Percentiles rank a stretch among this genome's conserved stretches.
These are phyloP conservation scores for Trichomycterus rosablanca DNA, from an alignment of 2,113 vertebrate species.

Conservation along the genomic window DNA sequence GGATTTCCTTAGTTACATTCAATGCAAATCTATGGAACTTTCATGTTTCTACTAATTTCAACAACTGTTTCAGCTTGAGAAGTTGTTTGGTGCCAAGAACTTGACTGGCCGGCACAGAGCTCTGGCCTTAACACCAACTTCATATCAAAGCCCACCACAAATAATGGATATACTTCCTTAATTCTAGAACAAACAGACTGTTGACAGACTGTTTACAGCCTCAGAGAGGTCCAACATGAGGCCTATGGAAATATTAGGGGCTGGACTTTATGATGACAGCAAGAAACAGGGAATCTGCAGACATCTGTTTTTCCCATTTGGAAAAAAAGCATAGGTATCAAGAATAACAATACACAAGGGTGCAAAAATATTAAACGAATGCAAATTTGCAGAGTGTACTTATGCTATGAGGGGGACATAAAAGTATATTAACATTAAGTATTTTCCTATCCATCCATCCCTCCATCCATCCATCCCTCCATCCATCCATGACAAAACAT, in stretches of 20 bases:
- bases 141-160: constrained; percentile 11
- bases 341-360: not conserved
- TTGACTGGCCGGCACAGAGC: no score
- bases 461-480: no score
- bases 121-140: no score
- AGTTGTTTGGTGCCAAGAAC: no score
- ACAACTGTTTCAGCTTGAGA: no score
- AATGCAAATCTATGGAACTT: no score
- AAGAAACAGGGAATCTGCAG: constrained; percentile 18
- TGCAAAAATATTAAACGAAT: constrained; percentile 3
- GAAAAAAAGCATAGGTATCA: constrained; percentile 1
- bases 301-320: constrained; percentile 45
- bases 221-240: constrained; percentile 38
- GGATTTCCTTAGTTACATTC: no score
- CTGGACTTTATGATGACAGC: constrained; percentile 21
- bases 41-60: no score
- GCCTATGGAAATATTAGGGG: constrained; percentile 37
- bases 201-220: constrained; percentile 27
- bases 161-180: constrained; percentile 27
- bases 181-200: constrained; percentile 27
- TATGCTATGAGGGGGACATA: not conserved
- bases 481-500: no score
- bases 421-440: no score
- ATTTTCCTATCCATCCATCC: no score
- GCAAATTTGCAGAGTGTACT: not conserved